Conservation (phyloP, 1,140 invertebrate species). For the Zaprionus ghesquierei region DNA sequence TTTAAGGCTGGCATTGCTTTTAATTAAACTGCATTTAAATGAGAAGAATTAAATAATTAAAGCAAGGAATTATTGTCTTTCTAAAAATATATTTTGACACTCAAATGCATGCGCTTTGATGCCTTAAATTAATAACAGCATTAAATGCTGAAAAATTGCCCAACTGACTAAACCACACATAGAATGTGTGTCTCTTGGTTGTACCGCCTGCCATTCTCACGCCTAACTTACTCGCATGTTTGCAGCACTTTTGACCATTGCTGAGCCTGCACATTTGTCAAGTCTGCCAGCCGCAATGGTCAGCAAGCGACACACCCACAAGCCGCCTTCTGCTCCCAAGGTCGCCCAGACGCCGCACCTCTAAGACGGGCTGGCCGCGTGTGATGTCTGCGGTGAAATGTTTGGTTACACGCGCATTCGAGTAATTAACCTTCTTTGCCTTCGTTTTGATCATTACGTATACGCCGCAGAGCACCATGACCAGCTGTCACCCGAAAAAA, state of each 20-base stretch:
- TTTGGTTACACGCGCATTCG: neutral
- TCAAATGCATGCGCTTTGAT: neutral
- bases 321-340: neutral
- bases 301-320: slow-evolving; percentile 15
- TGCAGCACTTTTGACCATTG: slow-evolving; percentile 1
- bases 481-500: slow-evolving; percentile 37
- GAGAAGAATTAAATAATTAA: too few relatives aligned
- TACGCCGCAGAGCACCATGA: slow-evolving; percentile 30
- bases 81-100: neutral
- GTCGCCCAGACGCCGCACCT: slow-evolving; percentile 15
- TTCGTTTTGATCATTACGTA: slow-evolving; percentile 45
- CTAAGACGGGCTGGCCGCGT: too few relatives aligned
- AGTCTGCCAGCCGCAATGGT: slow-evolving; percentile 1
- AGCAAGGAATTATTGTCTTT: too few relatives aligned
- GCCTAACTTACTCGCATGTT: slow-evolving; percentile 10
- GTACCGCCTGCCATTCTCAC: neutral
- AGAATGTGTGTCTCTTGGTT: neutral
- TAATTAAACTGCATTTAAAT: neutral
- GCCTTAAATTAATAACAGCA: too few relatives aligned
- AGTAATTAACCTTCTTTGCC: slow-evolving; percentile 32
- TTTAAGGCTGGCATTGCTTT: too few relatives aligned
- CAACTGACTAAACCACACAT: neutral
- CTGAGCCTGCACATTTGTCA: slow-evolving; percentile 25
- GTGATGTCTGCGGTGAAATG: neutral
- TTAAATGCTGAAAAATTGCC: too few relatives aligned